Conservation (phyloP, 2,797 vertebrate species). For the Gymnodraco acuticeps region DNA sequence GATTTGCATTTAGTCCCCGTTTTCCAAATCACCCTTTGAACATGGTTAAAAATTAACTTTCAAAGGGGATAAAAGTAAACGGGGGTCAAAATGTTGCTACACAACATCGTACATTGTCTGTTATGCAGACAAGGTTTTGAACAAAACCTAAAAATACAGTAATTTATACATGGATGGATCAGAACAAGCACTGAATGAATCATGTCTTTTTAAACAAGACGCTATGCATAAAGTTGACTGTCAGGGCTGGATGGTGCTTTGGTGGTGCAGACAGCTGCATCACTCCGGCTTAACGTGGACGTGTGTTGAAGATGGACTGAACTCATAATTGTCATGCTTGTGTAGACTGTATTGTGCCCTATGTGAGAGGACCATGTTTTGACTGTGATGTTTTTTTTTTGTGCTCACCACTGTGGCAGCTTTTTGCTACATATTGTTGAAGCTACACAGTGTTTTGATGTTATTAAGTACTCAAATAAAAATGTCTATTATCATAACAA, state of each 20-base stretch:
- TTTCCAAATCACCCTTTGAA: not conserved
- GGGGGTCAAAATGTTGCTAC: not conserved
- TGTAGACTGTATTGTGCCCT: slow-evolving; percentile 28
- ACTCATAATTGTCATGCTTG: slow-evolving; percentile 6
- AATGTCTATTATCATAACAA: slow-evolving; percentile 14
- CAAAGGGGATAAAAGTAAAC: not conserved
- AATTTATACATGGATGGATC: not conserved
- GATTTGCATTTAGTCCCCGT: slow-evolving; percentile 6
- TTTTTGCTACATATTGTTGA: slow-evolving; percentile 11
- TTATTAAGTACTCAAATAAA: slow-evolving; percentile 44
- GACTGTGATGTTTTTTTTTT: slow-evolving; percentile 10
- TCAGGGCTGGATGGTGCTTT: not conserved
- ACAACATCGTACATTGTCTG: not conserved
- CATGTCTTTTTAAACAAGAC: slow-evolving; percentile 28
- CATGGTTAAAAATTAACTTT: not conserved
- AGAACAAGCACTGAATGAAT: slow-evolving; percentile 12
- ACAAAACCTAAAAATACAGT: slow-evolving; percentile 15
- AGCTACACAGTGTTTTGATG: slow-evolving; percentile 30
- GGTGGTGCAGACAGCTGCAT: not conserved
- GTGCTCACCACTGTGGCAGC: slow-evolving; percentile 18
- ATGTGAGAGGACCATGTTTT: slow-evolving; percentile 58
- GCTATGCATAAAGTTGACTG: slow-evolving; percentile 24
- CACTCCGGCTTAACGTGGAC: not conserved
- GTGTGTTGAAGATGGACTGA: slow-evolving; percentile 2
- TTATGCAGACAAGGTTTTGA: slow-evolving; percentile 12